Evolutionary conservation across 1,140 invertebrate species (phyloP).

Genomic region (Matsumurasca onukii): DNA sequence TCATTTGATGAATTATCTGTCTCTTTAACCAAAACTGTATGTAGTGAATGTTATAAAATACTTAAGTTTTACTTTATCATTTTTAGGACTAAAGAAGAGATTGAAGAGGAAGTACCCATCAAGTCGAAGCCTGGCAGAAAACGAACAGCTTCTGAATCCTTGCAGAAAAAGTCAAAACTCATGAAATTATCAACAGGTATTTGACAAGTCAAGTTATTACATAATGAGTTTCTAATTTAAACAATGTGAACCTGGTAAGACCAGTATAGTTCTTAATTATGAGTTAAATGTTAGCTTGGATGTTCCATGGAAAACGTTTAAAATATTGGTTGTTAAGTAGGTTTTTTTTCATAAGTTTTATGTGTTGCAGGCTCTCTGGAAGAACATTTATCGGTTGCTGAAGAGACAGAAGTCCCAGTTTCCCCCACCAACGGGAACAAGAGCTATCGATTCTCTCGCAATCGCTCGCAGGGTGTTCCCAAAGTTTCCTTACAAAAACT

Average conservation of each 20-base stretch:
- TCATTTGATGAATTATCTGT: too few relatives aligned
- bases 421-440: neutral
- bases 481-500: slow-evolving; percentile 36
- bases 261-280: too few relatives aligned
- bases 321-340: too few relatives aligned
- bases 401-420: neutral
- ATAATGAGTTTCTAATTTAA: too few relatives aligned
- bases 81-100: slow-evolving; percentile 12
- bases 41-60: too few relatives aligned
- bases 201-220: too few relatives aligned
- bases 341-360: too few relatives aligned
- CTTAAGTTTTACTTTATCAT: neutral
- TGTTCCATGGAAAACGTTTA: too few relatives aligned
- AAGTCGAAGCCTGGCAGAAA: slow-evolving; percentile 2
- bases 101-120: neutral
- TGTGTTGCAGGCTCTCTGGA: slow-evolving; percentile 1
- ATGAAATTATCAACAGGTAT: neutral
- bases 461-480: slow-evolving; percentile 16
- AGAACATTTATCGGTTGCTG: neutral
- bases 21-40: too few relatives aligned
- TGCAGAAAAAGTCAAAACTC: slow-evolving; percentile 7
- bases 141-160: slow-evolving; percentile 3
- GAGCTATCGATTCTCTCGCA: slow-evolving; percentile 13
- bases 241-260: too few relatives aligned
- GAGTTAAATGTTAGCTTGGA: too few relatives aligned